phyloP scores from a whole-genome alignment of 2,888 invertebrate species.

The Ophion costatus region DNA sequence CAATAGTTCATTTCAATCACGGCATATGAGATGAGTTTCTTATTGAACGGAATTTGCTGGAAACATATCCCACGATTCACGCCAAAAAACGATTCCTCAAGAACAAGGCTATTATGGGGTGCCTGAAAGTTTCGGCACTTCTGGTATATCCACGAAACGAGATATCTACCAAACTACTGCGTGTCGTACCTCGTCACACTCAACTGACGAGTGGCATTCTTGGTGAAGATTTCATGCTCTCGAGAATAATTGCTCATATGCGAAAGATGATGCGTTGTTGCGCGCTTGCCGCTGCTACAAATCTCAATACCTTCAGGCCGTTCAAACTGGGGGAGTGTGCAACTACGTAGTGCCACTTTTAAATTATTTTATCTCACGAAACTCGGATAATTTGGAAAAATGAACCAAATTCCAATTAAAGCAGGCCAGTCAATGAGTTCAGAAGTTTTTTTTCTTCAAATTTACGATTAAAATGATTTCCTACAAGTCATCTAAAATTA shows the following conservation, averaged over 20 bases:
- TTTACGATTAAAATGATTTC: too few relatives aligned
- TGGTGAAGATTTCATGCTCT: slow-evolving; percentile 31
- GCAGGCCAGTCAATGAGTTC: too few relatives aligned
- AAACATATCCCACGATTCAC: slow-evolving; percentile 9
- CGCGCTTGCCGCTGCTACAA: slow-evolving; percentile 3
- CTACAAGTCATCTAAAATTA: too few relatives aligned
- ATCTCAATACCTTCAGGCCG: background rate
- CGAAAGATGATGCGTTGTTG: slow-evolving; percentile 4
- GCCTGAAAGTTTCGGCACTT: background rate
- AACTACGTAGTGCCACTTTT: too few relatives aligned
- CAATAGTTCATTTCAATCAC: background rate
- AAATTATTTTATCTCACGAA: background rate
- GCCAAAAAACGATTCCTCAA: slow-evolving; percentile 37
- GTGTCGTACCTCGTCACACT: background rate
- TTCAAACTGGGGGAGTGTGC: too few relatives aligned
- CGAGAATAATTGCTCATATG: slow-evolving; percentile 37
- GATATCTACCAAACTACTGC: background rate
- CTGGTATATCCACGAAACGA: slow-evolving; percentile 6
- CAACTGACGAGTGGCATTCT: slow-evolving; percentile 42
- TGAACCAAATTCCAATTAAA: background rate
- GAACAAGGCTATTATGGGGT: slow-evolving; percentile 16
- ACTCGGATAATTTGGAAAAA: background rate
- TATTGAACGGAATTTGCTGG: background rate
- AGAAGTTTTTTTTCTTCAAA: too few relatives aligned
- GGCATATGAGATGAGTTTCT: background rate